Conservation (phyloP, 1,140 invertebrate genomes). For the Tetragnatha versicolor region DNA sequence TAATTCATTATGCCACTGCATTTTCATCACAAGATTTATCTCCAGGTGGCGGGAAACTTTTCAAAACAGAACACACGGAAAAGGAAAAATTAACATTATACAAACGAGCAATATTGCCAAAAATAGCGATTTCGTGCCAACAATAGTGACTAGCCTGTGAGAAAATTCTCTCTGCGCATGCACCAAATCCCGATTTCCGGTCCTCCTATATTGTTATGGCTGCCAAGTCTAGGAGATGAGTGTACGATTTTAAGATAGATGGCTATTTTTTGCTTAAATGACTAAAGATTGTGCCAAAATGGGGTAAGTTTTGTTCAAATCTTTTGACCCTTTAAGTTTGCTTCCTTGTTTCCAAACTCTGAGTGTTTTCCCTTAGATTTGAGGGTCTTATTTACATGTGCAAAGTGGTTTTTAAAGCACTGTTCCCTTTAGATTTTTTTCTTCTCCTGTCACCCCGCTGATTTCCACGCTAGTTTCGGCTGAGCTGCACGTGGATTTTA, state of each 20-base stretch:
- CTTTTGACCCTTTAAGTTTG: background rate
- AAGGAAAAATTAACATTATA: no score
- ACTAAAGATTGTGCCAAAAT: constrained; percentile 56
- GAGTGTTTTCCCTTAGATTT: background rate
- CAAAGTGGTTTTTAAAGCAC: constrained; percentile 39
- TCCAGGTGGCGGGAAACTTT: no score
- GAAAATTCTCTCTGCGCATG: constrained; percentile 46
- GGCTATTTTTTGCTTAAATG: constrained; percentile 54
- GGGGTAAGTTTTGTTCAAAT: constrained; percentile 42
- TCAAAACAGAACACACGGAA: no score
- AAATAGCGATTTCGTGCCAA: constrained; percentile 39
- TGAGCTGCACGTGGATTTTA: constrained; percentile 26
- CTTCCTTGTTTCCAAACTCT: background rate
- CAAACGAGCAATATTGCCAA: constrained; percentile 22
- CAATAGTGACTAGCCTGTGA: background rate
- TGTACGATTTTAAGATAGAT: constrained; percentile 53
- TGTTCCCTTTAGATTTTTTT: constrained; percentile 24
- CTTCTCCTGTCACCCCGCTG: constrained; percentile 1
- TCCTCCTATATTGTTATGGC: constrained; percentile 54
- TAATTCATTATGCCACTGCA: no score
- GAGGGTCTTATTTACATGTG: constrained; percentile 14
- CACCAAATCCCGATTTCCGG: constrained; percentile 50
- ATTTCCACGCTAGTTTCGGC: background rate
- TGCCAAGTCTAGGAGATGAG: constrained; percentile 50
- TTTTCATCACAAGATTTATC: no score